These are phyloP conservation scores for Phthorimaea operculella DNA, from an alignment of 1,140 invertebrate species.

Conservation along the genomic window DNA sequence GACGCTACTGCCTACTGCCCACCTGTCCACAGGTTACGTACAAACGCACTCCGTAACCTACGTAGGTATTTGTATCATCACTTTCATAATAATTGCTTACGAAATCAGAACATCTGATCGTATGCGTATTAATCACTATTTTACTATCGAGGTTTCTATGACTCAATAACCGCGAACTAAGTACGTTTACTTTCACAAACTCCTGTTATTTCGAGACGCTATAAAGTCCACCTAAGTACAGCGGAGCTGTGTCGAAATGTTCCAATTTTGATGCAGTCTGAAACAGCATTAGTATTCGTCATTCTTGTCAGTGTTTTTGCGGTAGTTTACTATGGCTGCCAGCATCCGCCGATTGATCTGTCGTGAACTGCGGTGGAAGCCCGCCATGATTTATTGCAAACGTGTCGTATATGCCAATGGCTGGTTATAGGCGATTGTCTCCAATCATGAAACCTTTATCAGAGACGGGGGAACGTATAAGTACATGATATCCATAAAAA, in stretches of 20 bases:
- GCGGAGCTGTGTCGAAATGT: neutral
- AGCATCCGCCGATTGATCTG: neutral
- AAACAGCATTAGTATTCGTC: slow-evolving; percentile 1
- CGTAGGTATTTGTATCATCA: neutral
- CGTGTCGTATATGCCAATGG: too few relatives aligned
- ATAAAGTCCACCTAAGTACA: slow-evolving; percentile 3
- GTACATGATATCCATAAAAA: too few relatives aligned
- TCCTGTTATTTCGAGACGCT: neutral
- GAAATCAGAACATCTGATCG: neutral
- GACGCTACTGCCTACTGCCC: neutral
- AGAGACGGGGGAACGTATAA: too few relatives aligned
- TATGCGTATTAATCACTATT: neutral
- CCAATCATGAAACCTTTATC: too few relatives aligned
- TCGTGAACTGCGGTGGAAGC: neutral
- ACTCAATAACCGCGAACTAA: neutral
- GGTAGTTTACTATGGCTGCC: neutral
- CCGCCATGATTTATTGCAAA: slow-evolving; percentile 1
- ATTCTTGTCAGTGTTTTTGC: slow-evolving; percentile 2
- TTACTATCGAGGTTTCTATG: neutral
- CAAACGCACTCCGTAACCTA: neutral
- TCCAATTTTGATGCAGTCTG: slow-evolving; percentile 3
- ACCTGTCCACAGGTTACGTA: slow-evolving; percentile 1
- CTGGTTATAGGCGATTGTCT: too few relatives aligned
- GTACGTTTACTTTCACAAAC: neutral
- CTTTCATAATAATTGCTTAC: slow-evolving; percentile 5